These are phyloP conservation scores for Drosophila oshimai DNA, from an alignment of 1,140 invertebrate genomes.

Conservation along the genomic window DNA sequence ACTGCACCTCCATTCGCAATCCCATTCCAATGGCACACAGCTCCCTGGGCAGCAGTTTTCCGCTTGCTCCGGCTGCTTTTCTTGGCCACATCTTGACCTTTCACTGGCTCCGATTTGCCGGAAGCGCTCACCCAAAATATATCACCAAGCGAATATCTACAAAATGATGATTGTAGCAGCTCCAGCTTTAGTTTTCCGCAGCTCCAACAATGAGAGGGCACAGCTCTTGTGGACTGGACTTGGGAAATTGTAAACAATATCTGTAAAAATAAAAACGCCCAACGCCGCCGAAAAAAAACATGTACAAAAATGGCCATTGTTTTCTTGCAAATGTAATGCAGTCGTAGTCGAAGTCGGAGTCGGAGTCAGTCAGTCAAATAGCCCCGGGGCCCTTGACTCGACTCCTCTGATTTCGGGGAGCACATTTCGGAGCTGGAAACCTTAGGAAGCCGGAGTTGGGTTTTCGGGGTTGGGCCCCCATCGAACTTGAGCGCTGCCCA, in stretches of 20 bases:
- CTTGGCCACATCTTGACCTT: conserved; percentile 73
- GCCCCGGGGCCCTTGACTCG: conserved; percentile 25
- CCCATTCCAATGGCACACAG: conserved; percentile 46
- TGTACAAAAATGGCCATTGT: too few relatives aligned
- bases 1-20: conserved; percentile 8
- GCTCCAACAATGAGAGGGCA: conserved; percentile 26
- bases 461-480: conserved; percentile 29
- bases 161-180: conserved; percentile 48
- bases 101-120: conserved; percentile 71
- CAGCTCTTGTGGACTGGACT: conserved; percentile 31
- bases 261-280: conserved; percentile 81
- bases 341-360: conserved; percentile 25
- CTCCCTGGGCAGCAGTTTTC: conserved; percentile 69
- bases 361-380: conserved; percentile 32
- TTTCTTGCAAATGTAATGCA: conserved; percentile 74
- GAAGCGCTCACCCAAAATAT: conserved; percentile 78
- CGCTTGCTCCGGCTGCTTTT: conserved; percentile 46
- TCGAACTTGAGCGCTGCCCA: conserved; percentile 30
- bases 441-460: conserved; percentile 19
- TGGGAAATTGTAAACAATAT: conserved; percentile 73
- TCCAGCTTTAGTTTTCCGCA: conserved; percentile 17
- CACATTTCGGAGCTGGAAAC: conserved; percentile 23
- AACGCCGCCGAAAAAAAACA: conserved; percentile 61
- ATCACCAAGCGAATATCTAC: conserved; percentile 79
- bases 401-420: conserved; percentile 17